Percentiles rank a stretch among this genome's conserved stretches.
phyloP scores from a whole-genome alignment of 2,113 vertebrate species.

The Heptranchias perlo region DNA sequence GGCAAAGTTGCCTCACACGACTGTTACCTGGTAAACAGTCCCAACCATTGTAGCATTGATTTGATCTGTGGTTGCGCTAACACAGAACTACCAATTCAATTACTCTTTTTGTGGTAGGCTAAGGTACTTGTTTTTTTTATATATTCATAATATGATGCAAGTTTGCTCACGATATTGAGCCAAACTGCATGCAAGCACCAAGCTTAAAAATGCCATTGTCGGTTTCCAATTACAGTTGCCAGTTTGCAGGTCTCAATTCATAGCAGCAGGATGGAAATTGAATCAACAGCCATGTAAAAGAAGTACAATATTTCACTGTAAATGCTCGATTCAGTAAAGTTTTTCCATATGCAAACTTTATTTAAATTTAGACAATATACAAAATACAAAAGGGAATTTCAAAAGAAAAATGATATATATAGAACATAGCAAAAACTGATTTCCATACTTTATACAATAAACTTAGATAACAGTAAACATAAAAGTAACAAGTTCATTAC shows the following conservation, averaged over 20 bases:
- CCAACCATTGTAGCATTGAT: not conserved
- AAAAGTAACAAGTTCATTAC: conserved; percentile 42
- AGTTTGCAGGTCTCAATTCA: conserved; percentile 40
- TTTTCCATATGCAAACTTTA: conserved; percentile 58
- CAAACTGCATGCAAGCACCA: conserved; percentile 7
- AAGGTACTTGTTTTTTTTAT: not conserved
- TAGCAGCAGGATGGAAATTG: not conserved
- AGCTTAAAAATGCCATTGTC: not conserved
- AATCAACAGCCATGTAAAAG: conserved; percentile 28
- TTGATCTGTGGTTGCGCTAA: not conserved
- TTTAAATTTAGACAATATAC: conserved; percentile 52
- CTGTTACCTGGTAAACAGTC: not conserved
- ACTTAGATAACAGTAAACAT: conserved; percentile 56
- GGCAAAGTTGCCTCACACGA: not conserved
- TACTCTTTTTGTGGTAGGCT: not conserved
- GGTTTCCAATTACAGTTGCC: conserved; percentile 51
- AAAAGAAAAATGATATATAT: conserved; percentile 44
- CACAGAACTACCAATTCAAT: not conserved
- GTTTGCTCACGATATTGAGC: not conserved
- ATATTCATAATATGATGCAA: not conserved
- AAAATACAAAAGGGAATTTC: conserved; percentile 54
- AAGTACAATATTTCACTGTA: conserved; percentile 25
- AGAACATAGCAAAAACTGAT: conserved; percentile 54
- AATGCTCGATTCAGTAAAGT: conserved; percentile 33
- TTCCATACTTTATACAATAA: conserved; percentile 55